These are phyloP conservation scores for Notarius lentiginosus DNA, from an alignment of 2,113 vertebrate genomes.

Conservation along the genomic window DNA sequence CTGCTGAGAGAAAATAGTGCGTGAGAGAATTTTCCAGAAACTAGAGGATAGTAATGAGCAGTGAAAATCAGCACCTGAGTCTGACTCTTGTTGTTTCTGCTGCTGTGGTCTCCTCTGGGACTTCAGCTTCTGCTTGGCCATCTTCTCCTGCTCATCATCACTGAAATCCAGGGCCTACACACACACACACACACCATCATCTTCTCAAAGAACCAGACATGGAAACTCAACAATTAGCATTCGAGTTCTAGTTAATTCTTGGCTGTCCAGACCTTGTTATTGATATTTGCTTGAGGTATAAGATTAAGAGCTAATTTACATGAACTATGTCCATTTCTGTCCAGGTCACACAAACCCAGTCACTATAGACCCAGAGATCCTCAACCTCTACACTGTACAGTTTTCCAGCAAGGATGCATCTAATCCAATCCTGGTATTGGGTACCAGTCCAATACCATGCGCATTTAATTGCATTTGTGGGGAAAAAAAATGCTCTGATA, in stretches of 20 bases:
- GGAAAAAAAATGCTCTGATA: too few relatives aligned
- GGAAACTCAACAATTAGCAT: neutral
- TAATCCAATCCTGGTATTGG: neutral
- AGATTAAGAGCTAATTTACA: neutral
- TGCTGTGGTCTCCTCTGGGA: slow-evolving; percentile 66
- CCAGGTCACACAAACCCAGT: neutral
- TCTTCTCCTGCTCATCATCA: slow-evolving; percentile 89
- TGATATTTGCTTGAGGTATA: neutral
- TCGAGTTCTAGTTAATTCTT: neutral
- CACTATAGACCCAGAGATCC: neutral
- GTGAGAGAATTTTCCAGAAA: neutral
- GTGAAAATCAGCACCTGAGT: slow-evolving; percentile 26
- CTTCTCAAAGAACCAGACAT: neutral
- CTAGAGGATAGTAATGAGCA: neutral
- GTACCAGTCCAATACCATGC: neutral
- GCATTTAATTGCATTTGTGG: neutral
- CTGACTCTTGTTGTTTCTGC: slow-evolving; percentile 38
- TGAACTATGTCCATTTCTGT: neutral
- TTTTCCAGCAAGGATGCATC: neutral
- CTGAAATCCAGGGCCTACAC: slow-evolving; percentile 89
- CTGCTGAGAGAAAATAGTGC: slow-evolving; percentile 33
- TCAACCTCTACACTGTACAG: neutral
- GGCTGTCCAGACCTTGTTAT: neutral
- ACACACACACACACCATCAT: neutral
- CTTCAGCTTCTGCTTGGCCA: slow-evolving; percentile 82